Base-by-base conservation (phyloP, 2,113 vertebrate genomes). In the Taurulus bubalis region DNA sequence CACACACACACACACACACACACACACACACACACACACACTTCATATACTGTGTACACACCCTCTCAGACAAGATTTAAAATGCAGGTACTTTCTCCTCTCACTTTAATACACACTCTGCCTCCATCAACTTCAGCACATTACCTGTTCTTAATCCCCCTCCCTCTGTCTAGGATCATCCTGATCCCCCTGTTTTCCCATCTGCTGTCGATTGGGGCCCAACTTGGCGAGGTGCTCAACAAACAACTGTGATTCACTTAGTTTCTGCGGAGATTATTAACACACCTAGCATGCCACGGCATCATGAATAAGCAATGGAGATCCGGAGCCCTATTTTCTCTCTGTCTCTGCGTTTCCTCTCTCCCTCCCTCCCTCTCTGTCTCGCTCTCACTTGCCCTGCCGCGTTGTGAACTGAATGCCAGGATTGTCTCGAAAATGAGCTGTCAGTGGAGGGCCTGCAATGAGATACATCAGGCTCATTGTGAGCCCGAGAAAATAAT, bases 231-330 rank as follows among this genome's bases (percentile, higher is more conserved):
- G 86, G 87, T 94, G 92, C 94, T 94, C 90, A 85, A 93, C 94
- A 95, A 95, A 95, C 92, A 95, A 93, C 89, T 86, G 90, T 80
- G 91, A 94, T 94, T 94, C 90, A 85, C 89, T 88, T 60, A 87
- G 87, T 93, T 95, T 94, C 93, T 88, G 87, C 75, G 62, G 90
- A 93, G 93, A 95, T 95, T 95, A 95, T 95, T 95, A 95, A 94
- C 92, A 94, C 92, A 93, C 92, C 92, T 94, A 93, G 90, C 91
- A 92, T 89, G 86, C 85, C 86, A 86, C 84, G 65, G 90, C 83
- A n/a, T 92, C 93, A 94, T 94, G 94, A 94, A 95, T 95, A 95
- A 94, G 94, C 90, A 94, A 95, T 94, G 84, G 84, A 89, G 79
- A 93, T 88, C 90, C 79, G 55, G 77, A 89, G 90, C 85, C 80